Evolutionary conservation across 2,113 vertebrate species (phyloP), one percentile per base, ranked within the genome.

Genomic region (Tenebrosternarchus preto): DNA sequence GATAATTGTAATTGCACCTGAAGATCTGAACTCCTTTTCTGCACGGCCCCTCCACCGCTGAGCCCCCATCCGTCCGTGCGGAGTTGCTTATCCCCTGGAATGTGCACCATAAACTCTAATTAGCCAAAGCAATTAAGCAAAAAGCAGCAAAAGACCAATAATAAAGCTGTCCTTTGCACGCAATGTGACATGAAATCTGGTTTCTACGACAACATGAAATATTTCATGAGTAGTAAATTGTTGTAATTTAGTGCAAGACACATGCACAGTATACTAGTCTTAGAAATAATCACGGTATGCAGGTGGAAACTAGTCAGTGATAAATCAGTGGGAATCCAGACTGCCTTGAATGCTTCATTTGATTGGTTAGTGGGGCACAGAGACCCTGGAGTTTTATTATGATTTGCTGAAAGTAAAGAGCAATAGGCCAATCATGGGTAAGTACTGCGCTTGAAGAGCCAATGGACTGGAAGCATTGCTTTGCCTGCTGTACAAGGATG

Each of bases 131-230:
- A 80, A 75, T 80, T 80, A 74, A 25, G 71, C 61, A 75, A 80
- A 80, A 67, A 50, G 79, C 71, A 59, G 64, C 61, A 57, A 75
- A 75, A 70, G 36, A 67, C 61, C 50, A 67, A 43, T 57, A 57
- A 80, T 39, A 73, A 27, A 4, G n/a, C 2, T 67, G 59, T 74
- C 25, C 31, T 68, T 24, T 75, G 19, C 61, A 75, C 71, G 29
- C 67, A 75, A 74, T 80, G 76, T 59, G 76, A 78, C 76, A 75
- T 67, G 72, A 80, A 80, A 80, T 80, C 63, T 59, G 27, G 22
- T 68, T 56, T 75, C 66, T 66, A 46, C 11, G 24, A 75, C 63
- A 74, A 46, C 31, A 63, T 33, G 64, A 33, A 75, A 24, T 56
- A 24, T 43, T 74, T 68, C 29, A 57, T 57, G 71, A 68, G 33